Conservation (phyloP, 2,113 vertebrate genomes). For the Calyptommatus sinebrachiatus region DNA sequence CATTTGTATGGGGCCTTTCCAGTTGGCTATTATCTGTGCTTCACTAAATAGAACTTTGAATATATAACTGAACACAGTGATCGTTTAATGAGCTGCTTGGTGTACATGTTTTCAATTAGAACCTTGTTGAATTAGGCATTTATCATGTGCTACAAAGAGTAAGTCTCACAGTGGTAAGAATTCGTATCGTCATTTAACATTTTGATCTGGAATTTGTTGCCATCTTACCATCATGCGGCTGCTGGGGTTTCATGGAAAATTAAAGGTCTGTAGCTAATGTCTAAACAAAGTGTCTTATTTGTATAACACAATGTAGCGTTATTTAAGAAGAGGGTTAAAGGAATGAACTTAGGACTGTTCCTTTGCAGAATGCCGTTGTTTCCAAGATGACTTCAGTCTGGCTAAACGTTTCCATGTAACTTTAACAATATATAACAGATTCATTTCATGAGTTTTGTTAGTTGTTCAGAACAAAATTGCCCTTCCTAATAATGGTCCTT, state of each 20-base stretch:
- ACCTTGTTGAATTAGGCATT: neutral
- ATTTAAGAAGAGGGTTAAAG: slow-evolving; percentile 1
- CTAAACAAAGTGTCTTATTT: neutral
- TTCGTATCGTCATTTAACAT: neutral
- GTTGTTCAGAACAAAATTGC: neutral
- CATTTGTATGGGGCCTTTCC: neutral
- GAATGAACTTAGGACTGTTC: slow-evolving; percentile 26
- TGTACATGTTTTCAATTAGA: neutral
- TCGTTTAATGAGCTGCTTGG: neutral
- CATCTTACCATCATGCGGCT: neutral
- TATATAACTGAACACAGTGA: neutral
- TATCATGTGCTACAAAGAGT: neutral
- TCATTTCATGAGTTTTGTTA: slow-evolving; percentile 18
- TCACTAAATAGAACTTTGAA: neutral
- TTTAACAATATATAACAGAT: neutral
- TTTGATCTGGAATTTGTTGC: slow-evolving; percentile 2
- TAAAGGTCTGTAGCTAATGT: neutral
- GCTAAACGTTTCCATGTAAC: slow-evolving; percentile 16
- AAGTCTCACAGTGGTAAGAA: slow-evolving; percentile 9
- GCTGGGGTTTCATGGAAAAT: slow-evolving; percentile 12
- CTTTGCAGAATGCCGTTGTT: slow-evolving; percentile 14
- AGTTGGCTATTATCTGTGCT: neutral
- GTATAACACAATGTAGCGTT: slow-evolving; percentile 1
- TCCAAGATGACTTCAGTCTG: slow-evolving; percentile 10
- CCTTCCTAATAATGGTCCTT: neutral